phyloP scores from a whole-genome alignment of 2,113 vertebrate genomes.

The Alligator sinensis region DNA sequence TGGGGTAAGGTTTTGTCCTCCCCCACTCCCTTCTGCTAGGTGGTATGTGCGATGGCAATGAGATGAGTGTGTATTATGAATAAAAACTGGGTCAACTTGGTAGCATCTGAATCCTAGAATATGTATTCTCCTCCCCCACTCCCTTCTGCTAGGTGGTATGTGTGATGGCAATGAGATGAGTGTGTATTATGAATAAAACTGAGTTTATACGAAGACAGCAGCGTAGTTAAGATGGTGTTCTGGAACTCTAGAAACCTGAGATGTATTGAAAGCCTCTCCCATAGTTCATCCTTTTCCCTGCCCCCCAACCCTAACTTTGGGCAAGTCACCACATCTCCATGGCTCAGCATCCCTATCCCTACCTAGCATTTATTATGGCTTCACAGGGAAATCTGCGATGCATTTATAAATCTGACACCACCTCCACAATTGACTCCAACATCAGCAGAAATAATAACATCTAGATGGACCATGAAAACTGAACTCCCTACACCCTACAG shows the following conservation, averaged over 20 bases:
- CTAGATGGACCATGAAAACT: not conserved
- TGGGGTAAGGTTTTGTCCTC: not conserved
- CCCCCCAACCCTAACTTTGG: not conserved
- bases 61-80: too few species aligned
- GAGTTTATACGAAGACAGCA: not conserved
- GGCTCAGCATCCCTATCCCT: not conserved
- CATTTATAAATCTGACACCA: not conserved
- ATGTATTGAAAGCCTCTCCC: not conserved
- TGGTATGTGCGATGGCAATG: not conserved
- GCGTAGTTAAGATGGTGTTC: not conserved
- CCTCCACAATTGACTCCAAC: not conserved
- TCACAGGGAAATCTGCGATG: too few species aligned
- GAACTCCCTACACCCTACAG: not conserved
- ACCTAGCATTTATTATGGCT: too few species aligned
- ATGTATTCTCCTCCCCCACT: too few species aligned
- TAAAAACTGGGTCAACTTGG: not conserved
- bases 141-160: not conserved
- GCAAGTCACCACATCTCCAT: not conserved
- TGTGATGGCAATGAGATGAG: too few species aligned
- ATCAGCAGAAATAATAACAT: not conserved
- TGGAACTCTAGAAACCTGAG: not conserved
- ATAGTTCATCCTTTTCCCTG: not conserved
- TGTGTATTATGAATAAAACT: too few species aligned
- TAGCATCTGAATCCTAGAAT: not conserved
- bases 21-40: too few species aligned